Evolutionary conservation across 2,113 vertebrate species (phyloP), one percentile per base, ranked within the genome.

Genomic region (Tautogolabrus adspersus): DNA sequence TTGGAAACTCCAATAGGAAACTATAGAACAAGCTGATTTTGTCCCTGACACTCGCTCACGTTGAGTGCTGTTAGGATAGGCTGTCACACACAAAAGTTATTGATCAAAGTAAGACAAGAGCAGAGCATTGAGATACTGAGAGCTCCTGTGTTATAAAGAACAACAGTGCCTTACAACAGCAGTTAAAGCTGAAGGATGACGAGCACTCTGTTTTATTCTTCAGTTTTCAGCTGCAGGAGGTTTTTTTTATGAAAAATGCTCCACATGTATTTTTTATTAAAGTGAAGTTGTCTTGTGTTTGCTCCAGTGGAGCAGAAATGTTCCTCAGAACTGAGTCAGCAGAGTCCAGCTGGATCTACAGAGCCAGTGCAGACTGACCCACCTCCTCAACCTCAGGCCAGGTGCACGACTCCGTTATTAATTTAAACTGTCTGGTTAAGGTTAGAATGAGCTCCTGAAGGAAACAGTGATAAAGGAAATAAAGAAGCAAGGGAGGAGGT

Each of bases 291-390:
- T 30, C 59, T 62, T 0, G 19, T 30, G 10, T 72, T 63, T 46
- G 71, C 60, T 64, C 52, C 51, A 64, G 18, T 34, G 71, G 60
- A 74, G 60, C 60, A 57, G 51, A 64, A 46, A 16, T 3, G 21
- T 55, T 42, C 40, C 11, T 64, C 38, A 23, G 19, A 38, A 30
- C 64, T 54, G 65, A 67, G 34, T 56, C 66, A 68, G 51, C 66
- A 19, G 34, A 26, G 37, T 54, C 69, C 46, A 52, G 15, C 26
- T 51, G 51, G 30, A 23, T 11, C 49, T 1, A 8, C 47, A 51
- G 19, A 51, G 47, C 12, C 47, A 3, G 19, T n/a, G 4, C 16
- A 22, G 11, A 13, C 12, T 8, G 52, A 56, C 38, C 37, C 37
- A 10, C 23, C 42, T 21, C 44, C 49, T 67, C 34, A 19, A 22